Evolutionary conservation across 2,888 invertebrate species (phyloP), one percentile per base, ranked within the genome.

Genomic region (Chromoteleia sp.): DNA sequence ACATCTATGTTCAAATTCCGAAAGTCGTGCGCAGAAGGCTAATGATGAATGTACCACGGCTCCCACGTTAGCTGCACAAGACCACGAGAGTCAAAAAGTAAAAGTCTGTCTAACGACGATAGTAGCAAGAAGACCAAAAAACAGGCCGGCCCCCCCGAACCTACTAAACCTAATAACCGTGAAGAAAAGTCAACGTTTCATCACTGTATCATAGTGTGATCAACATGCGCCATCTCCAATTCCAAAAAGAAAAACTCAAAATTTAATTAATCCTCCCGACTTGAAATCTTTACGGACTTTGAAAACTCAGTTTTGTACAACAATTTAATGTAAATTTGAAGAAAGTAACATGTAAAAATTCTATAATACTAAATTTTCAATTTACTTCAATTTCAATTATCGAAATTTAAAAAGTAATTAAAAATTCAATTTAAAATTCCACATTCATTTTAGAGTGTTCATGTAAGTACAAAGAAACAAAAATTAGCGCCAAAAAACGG

Each of bases 91-190:
- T n/a, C 41, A 52, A 43, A 50, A 29, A 17, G n/a, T n/a, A n/a
- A n/a, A 41, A 12, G 19, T 6, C 54, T 12, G 29, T 29, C 67
- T 59, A 25, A 67, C 76, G 14, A 59, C 63, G 6, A 8, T 63
- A 12, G 41, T 63, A 39, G 52, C 58, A 6, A 41, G 77, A 70
- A 70, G 70, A 56, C 77, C 70, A 30, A 70, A 54, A 6, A 77
- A 63, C 21, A 14, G 70, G n/a, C 77, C 77, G 0, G 63, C 77
- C 0, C 77, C 77, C 6, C 77, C 77, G 14, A 56, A 30, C 48
- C 7, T 77, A 43, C 70, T 70, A n/a, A 29, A 70, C 17, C 17
- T 77, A 6, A 61, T 70, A 17, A 48, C 36, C 1, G 43, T 43
- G 1, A 77, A 77, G 21, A 54, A 56, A 33, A 14, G 21, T 19